Conservation (phyloP, 2,888 invertebrate genomes). For the Dioctria rufipes region DNA sequence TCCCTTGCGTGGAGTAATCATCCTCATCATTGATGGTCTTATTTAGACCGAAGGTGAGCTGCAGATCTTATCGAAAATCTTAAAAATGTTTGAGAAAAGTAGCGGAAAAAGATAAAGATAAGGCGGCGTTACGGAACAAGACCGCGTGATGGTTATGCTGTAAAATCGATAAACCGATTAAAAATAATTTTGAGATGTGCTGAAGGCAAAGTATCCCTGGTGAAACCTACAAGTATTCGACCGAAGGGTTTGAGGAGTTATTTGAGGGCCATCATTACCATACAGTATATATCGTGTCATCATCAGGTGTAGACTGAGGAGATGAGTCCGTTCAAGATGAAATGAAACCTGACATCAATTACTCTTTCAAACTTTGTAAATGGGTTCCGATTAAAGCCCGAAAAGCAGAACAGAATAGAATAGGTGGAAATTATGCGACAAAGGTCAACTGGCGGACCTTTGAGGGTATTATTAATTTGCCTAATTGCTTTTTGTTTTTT, state of each 20-base stretch:
- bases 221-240: constrained; percentile 4
- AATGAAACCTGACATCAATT: constrained; percentile 31
- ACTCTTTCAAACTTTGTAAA: constrained; percentile 20
- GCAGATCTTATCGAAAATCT: constrained; percentile 12
- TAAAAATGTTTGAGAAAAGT: background rate
- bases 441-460: background rate
- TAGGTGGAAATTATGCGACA: background rate
- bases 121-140: constrained; percentile 21
- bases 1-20: too few species aligned
- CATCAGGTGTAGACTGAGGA: background rate
- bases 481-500: too few species aligned
- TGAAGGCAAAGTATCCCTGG: constrained; percentile 1
- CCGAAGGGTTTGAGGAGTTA: background rate
- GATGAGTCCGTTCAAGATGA: background rate
- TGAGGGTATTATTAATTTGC: constrained; percentile 35
- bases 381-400: constrained; percentile 19
- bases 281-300: constrained; percentile 1
- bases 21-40: too few species aligned
- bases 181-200: constrained; percentile 46
- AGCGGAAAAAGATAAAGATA: constrained; percentile 28
- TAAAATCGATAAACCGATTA: constrained; percentile 51
- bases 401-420: background rate
- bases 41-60: background rate
- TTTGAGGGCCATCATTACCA: background rate
- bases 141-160: background rate